A percentile compares a stretch with the other conserved stretches of the same genome.
These are phyloP conservation scores for Trachymyrmex cornetzi DNA, from an alignment of 1,140 invertebrate species.

Conservation along the genomic window DNA sequence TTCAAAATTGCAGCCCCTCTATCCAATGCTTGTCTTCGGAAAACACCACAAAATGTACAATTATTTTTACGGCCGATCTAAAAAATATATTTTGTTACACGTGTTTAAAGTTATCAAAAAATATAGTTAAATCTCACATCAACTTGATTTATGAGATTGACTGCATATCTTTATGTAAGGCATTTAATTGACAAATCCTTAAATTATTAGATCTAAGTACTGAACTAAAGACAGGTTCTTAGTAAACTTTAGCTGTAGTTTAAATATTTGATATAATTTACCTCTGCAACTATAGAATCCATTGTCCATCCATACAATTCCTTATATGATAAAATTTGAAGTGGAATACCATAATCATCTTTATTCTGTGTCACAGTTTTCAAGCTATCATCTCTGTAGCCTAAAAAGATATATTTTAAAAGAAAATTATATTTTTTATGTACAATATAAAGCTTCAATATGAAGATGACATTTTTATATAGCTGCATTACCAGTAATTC, in stretches of 20 bases:
- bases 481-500: slow-evolving; percentile 92
- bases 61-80: slow-evolving; percentile 99
- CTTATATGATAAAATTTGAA: slow-evolving; percentile 99
- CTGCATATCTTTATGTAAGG: not conserved
- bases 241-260: not conserved
- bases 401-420: slow-evolving; percentile 83
- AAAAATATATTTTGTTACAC: slow-evolving; percentile 63
- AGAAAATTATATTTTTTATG: not conserved
- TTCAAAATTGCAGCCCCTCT: slow-evolving; percentile 95
- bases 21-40: slow-evolving; percentile 98
- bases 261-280: slow-evolving; percentile 74
- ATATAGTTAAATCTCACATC: not conserved
- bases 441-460: not conserved
- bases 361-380: slow-evolving; percentile 98
- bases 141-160: not conserved
- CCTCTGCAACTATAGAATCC: slow-evolving; percentile 98
- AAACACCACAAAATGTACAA: slow-evolving; percentile 99
- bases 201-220: not conserved
- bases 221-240: not conserved
- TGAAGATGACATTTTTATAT: not conserved
- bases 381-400: slow-evolving; percentile 99
- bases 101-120: not conserved
- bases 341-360: slow-evolving; percentile 96
- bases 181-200: not conserved
- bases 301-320: slow-evolving; percentile 99